Evolutionary conservation across 2,888 invertebrate genomes (phyloP).

Genomic region (Vesta saturnalis): DNA sequence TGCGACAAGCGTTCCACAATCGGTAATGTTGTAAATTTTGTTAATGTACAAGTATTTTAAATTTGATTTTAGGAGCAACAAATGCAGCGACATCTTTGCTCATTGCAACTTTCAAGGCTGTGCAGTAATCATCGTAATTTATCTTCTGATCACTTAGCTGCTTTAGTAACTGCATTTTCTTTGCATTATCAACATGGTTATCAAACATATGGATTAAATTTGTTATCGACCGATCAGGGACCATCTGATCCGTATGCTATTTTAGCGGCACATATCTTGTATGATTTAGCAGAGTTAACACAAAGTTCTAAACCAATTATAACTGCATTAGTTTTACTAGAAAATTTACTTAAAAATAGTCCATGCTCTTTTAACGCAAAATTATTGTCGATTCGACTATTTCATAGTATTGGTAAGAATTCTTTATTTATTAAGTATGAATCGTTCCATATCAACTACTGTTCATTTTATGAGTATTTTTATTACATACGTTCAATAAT

Average conservation of each 20-base stretch:
- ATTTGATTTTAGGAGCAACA: constrained; percentile 74
- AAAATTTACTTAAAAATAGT: constrained; percentile 78
- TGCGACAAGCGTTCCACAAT: constrained; percentile 71
- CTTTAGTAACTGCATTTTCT: constrained; percentile 70
- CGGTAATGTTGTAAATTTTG: constrained; percentile 64
- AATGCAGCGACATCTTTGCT: constrained; percentile 85
- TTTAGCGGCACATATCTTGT: constrained; percentile 78
- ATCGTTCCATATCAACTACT: too few species aligned
- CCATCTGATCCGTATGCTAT: constrained; percentile 84
- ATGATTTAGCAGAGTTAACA: constrained; percentile 66
- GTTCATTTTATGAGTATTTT: too few species aligned
- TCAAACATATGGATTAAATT: constrained; percentile 66
- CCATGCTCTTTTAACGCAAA: constrained; percentile 92
- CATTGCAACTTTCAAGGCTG: constrained; percentile 77
- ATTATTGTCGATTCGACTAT: constrained; percentile 82
- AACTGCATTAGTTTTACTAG: constrained; percentile 75
- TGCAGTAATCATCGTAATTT: constrained; percentile 74
- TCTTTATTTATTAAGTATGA: too few species aligned
- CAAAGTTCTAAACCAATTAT: constrained; percentile 68
- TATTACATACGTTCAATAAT: too few species aligned
- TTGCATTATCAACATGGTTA: constrained; percentile 73
- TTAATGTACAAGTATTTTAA: too few species aligned
- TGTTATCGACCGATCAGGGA: constrained; percentile 76
- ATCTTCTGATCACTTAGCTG: constrained; percentile 65
- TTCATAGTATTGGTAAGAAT: constrained; percentile 74